A percentile compares a stretch with the other conserved stretches of the same genome.
These are phyloP conservation scores for Pyrgilauda ruficollis DNA, from an alignment of 2,113 vertebrate genomes.

Conservation along the genomic window DNA sequence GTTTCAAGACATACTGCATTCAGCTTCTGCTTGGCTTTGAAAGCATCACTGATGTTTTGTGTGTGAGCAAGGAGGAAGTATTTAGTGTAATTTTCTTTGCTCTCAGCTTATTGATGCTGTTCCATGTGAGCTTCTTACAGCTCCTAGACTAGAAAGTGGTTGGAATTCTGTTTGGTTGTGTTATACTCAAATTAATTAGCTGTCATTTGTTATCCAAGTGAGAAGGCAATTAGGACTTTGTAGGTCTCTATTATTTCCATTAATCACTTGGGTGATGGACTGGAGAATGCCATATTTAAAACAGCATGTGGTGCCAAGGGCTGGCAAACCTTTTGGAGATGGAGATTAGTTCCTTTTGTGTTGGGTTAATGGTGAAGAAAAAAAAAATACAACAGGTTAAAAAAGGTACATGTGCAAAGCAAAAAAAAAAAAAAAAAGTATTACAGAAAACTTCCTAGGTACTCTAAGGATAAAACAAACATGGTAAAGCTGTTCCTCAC, in stretches of 20 bases:
- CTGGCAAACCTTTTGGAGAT: neutral
- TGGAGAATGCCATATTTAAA: neutral
- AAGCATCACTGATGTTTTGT: accelerated
- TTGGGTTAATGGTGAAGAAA: neutral
- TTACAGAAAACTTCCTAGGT: neutral
- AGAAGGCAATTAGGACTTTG: neutral
- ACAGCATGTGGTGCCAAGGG: neutral
- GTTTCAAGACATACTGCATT: neutral
- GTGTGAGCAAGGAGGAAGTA: neutral
- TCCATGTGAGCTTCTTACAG: neutral
- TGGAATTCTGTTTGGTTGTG: neutral
- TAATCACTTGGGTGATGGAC: neutral
- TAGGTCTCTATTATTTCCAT: neutral
- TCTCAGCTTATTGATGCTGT: neutral
- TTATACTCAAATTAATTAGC: neutral
- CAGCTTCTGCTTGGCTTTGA: neutral
- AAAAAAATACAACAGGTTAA: neutral
- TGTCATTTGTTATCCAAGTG: neutral
- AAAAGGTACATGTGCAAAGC: neutral
- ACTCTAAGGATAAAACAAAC: neutral
- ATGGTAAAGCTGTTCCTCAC: neutral
- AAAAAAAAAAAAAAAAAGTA: neutral
- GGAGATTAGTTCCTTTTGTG: neutral
- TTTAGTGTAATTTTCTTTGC: neutral
- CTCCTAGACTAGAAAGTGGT: neutral